Evolutionary conservation across 2,113 vertebrate genomes (phyloP), one percentile per base, ranked within the genome.

Genomic region (Centropus unirufus): DNA sequence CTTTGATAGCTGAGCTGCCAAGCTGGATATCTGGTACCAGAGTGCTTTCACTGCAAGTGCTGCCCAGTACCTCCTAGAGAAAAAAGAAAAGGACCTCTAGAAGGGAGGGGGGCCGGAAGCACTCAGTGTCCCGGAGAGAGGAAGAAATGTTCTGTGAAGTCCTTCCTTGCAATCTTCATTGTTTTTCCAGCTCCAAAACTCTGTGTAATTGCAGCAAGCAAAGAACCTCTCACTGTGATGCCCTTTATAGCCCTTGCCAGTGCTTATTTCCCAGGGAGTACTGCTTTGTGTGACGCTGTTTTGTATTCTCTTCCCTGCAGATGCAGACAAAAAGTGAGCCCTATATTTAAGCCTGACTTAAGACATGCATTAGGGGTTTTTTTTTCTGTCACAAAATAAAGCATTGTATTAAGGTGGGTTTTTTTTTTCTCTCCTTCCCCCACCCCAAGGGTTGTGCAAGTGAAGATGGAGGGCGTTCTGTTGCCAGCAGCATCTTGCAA

Each of bases 391-490:
- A 63, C 61, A 81, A 55, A 87, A 46, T 66, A 68, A 93, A 95
- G 44, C 58, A 75, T 47, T 82, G 44, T 70, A 83, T 51, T 96
- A 67, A 95, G 15, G 27, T 40, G 17, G 62, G 78, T 54, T 51
- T 32, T 97, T 2, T n/a, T 97, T 2, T 29, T 55, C 5, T 6
- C 15, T 10, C 5, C 3, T 1, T 6, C 30, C 4, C 2, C 36
- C 6, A 21, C 10, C 91, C 17, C 44, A 46, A 98, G 98, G 81
- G 90, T 62, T 97, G 90, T 77, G 84, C 77, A 95, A 95, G 82
- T 36, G 87, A 94, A 42, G 30, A 72, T 87, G 93, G 81, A 90
- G 77, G 82, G 16, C 18, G 21, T 92, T 97, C 86, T 72, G 55
- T 84, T 95, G 87, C 77, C 57, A 82, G 49, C 72, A 96, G 83